These are phyloP conservation scores for Pampusana beccarii DNA, from an alignment of 2,113 vertebrate genomes.

Conservation along the genomic window DNA sequence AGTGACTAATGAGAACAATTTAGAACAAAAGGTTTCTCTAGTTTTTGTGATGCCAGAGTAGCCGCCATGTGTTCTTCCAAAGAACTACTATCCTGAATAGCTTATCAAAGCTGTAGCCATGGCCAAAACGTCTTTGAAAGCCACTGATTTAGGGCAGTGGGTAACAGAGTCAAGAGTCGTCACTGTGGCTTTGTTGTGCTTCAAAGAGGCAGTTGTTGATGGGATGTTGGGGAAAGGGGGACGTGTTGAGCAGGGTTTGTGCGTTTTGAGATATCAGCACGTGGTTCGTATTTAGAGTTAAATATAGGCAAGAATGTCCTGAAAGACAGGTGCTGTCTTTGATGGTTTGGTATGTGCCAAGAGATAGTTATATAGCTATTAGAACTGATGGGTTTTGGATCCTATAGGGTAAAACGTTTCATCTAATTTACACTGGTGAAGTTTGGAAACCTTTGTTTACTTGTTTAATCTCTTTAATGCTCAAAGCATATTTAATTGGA, in stretches of 20 bases:
- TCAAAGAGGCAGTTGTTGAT: background rate
- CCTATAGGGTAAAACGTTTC: background rate
- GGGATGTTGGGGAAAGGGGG: background rate
- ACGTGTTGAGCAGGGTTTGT: background rate
- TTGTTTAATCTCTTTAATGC: background rate
- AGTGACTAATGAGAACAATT: background rate
- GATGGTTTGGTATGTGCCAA: background rate
- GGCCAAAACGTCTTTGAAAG: background rate
- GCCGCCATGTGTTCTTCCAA: background rate
- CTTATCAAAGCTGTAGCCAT: background rate
- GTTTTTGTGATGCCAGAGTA: background rate
- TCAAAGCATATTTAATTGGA: background rate
- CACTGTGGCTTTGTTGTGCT: background rate
- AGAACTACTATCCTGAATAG: background rate
- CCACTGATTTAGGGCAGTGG: background rate
- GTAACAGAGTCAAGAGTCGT: background rate
- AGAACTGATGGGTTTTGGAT: background rate
- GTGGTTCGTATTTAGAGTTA: background rate
- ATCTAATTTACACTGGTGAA: background rate
- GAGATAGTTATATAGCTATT: background rate
- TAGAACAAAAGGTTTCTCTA: background rate
- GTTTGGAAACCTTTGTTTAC: background rate
- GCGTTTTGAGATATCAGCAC: background rate
- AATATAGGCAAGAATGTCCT: background rate
- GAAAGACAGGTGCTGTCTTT: background rate